Evolutionary conservation across 2,888 invertebrate genomes (phyloP).

Genomic region (Dolichopus griseipennis): DNA sequence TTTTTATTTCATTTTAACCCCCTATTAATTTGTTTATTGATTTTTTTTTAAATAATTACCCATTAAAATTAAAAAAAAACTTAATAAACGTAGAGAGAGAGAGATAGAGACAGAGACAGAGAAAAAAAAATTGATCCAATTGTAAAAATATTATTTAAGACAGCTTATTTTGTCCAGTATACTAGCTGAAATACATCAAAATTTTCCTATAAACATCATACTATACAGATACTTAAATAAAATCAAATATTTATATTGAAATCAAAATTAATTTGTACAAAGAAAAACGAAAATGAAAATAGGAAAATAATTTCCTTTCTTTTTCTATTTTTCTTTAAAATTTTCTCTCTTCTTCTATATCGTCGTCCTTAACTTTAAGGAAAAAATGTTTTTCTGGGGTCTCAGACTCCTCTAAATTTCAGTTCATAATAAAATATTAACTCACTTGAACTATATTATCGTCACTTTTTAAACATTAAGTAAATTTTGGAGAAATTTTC

Average conservation of each 20-base stretch:
- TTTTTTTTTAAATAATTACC: no score
- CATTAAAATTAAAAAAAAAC: no score
- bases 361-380: no score
- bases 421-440: conserved; percentile 1
- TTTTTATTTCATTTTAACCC: no score
- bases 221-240: not conserved
- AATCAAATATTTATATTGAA: conserved; percentile 1
- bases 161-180: no score
- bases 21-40: no score
- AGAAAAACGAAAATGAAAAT: not conserved
- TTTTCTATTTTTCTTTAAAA: not conserved
- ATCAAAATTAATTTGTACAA: not conserved
- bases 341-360: not conserved
- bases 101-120: no score
- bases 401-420: not conserved
- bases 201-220: not conserved
- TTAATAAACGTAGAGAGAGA: no score
- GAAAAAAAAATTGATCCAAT: no score
- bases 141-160: no score
- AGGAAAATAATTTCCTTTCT: not conserved
- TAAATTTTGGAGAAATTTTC: not conserved
- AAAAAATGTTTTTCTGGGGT: no score
- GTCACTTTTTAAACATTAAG: conserved; percentile 1
- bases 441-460: conserved; percentile 4
- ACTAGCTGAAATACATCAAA: not conserved